A percentile compares a stretch with the other conserved stretches of the same genome.
These are phyloP conservation scores for Synchiropus splendidus DNA, from an alignment of 2,113 vertebrate genomes.

Conservation along the genomic window DNA sequence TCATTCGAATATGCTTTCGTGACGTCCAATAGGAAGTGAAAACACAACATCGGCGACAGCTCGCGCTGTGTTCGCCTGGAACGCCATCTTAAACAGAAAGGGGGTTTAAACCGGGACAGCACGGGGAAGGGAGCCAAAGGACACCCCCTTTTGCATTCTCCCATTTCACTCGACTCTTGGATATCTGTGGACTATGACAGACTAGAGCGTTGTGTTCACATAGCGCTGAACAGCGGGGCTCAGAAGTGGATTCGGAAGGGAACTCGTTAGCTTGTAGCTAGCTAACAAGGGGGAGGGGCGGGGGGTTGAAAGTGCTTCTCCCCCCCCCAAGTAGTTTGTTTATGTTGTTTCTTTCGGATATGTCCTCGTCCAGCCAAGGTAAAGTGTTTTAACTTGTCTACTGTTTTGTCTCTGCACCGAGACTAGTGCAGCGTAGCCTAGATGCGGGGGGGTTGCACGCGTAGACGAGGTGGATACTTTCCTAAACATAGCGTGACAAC, in stretches of 20 bases:
- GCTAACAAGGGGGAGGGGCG: constrained; percentile 35
- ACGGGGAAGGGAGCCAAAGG: constrained; percentile 6
- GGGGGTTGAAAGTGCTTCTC: constrained; percentile 22
- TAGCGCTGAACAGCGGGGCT: constrained; percentile 6
- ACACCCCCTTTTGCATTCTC: not conserved
- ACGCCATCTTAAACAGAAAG: constrained; percentile 64
- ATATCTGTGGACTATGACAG: not conserved
- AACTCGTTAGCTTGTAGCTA: constrained; percentile 27
- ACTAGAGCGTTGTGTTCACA: constrained; percentile 9
- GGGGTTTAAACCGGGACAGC: constrained; percentile 49
- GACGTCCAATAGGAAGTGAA: constrained; percentile 30
- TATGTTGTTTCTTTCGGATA: constrained; percentile 59
- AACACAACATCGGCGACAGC: constrained; percentile 7
- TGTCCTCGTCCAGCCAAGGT: constrained; percentile 64
- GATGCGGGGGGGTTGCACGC: not conserved
- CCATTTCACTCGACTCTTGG: not conserved
- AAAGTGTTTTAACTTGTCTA: constrained; percentile 14
- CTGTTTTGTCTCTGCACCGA: fast-evolving
- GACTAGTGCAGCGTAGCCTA: not conserved
- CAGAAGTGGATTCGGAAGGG: constrained; percentile 4
- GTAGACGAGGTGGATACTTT: constrained; percentile 18
- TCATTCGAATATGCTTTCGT: constrained; percentile 25
- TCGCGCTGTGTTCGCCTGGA: constrained; percentile 10
- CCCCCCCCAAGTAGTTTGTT: constrained; percentile 53
- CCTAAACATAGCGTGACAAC: constrained; percentile 54